Conservation (phyloP, 2,888 invertebrate species). For the Dicranocentrus wangi region DNA sequence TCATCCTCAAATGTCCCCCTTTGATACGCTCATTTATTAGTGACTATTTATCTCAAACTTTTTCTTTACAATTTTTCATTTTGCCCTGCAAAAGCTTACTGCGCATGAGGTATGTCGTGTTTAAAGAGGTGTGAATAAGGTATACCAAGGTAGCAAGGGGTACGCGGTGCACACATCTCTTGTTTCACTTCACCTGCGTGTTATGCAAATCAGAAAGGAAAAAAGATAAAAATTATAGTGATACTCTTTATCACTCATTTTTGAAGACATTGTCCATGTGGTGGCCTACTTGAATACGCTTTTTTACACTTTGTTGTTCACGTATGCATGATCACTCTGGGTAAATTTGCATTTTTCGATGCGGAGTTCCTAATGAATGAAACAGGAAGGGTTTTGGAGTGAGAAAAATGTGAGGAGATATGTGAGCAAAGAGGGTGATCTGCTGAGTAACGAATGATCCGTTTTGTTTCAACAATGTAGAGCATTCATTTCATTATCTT, state of each 20-base stretch:
- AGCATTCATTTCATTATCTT: no score
- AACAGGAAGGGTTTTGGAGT: background rate
- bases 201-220: slow-evolving; percentile 20
- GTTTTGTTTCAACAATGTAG: slow-evolving; percentile 22
- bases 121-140: background rate
- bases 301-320: background rate
- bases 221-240: slow-evolving; percentile 1
- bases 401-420: background rate
- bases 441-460: background rate
- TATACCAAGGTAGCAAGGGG: background rate
- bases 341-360: background rate
- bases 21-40: slow-evolving; percentile 45
- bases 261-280: background rate
- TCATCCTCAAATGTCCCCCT: slow-evolving; percentile 35
- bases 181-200: slow-evolving; percentile 33
- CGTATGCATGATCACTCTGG: background rate
- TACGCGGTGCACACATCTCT: slow-evolving; percentile 20
- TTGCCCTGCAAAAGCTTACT: background rate
- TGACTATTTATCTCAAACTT: slow-evolving; percentile 9
- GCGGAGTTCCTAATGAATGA: no score
- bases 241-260: no score
- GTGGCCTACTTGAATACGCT: background rate
- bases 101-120: background rate
- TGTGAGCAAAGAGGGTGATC: background rate
- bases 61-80: background rate